phyloP scores from a whole-genome alignment of 2,113 vertebrate species.

The Zapornia atra region DNA sequence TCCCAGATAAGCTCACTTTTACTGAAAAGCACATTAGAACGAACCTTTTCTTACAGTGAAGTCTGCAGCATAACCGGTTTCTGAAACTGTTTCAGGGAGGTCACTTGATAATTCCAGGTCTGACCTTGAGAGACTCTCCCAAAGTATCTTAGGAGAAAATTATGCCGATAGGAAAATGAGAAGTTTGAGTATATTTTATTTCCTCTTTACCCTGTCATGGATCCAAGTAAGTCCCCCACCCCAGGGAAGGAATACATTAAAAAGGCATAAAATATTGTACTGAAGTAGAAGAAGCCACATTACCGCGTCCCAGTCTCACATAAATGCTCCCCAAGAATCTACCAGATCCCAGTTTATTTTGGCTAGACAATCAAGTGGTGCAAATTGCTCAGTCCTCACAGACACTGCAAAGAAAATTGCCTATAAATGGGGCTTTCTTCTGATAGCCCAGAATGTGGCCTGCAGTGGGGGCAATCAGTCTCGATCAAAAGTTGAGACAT shows the following conservation, averaged over 20 bases:
- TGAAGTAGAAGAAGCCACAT: neutral
- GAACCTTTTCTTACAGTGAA: neutral
- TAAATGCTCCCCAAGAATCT: neutral
- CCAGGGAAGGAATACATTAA: neutral
- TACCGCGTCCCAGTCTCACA: neutral
- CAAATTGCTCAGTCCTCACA: neutral
- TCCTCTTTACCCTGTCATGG: neutral
- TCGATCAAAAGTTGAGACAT: neutral
- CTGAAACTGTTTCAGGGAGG: neutral
- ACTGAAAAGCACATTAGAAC: neutral
- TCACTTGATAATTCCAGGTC: neutral
- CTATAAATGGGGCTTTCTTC: neutral
- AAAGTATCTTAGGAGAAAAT: neutral
- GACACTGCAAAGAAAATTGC: neutral
- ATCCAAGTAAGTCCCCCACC: neutral
- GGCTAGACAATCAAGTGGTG: neutral
- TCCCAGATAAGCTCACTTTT: neutral
- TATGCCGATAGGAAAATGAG: neutral
- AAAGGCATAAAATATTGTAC: neutral
- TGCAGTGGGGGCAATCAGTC: neutral
- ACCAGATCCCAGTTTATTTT: fast-evolving
- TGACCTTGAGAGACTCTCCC: neutral
- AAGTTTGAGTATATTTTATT: neutral
- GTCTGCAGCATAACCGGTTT: neutral
- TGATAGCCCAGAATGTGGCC: neutral